A percentile compares a stretch with the other conserved stretches of the same genome.
Evolutionary conservation across 2,888 invertebrate genomes (phyloP).

Genomic region (Ornithoptera alexandrae): DNA sequence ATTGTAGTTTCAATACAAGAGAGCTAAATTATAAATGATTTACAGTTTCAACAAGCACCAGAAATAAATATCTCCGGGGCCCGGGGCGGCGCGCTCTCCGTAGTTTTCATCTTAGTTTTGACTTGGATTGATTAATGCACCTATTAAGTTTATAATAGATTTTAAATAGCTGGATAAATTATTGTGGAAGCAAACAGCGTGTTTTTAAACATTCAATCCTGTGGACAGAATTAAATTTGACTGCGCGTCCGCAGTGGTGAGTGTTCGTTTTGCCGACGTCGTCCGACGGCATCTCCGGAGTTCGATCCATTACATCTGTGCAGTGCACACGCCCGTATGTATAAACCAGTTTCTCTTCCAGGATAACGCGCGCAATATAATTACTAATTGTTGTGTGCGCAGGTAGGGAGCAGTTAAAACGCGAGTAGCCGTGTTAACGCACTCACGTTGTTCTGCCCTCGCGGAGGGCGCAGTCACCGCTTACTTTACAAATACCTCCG

Average conservation of each 20-base stretch:
- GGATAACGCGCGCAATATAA: too few relatives aligned
- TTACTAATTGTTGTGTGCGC: too few relatives aligned
- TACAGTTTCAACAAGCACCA: conserved; percentile 8
- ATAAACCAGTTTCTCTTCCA: too few relatives aligned
- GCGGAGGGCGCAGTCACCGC: too few relatives aligned
- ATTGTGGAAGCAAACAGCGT: conserved; percentile 12
- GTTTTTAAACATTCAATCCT: conserved; percentile 13
- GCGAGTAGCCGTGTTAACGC: too few relatives aligned
- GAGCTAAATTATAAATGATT: conserved; percentile 15
- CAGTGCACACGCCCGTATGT: too few relatives aligned
- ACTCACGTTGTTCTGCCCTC: too few relatives aligned
- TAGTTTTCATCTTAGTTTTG: conserved; percentile 1
- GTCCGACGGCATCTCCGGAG: too few relatives aligned
- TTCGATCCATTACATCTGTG: too few relatives aligned
- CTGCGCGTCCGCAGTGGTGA: background rate
- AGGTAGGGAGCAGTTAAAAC: too few relatives aligned
- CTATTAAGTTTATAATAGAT: background rate
- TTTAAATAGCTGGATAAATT: conserved; percentile 9
- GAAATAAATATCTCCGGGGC: background rate
- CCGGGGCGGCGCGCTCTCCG: background rate
- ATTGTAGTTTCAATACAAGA: background rate
- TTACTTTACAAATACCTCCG: too few relatives aligned
- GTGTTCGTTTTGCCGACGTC: too few relatives aligned
- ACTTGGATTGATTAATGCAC: conserved; percentile 13
- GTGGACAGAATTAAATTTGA: background rate